Evolutionary conservation across 2,888 invertebrate genomes (phyloP), one percentile per base, ranked within the genome.

Genomic region (Pterostichus madidus): DNA sequence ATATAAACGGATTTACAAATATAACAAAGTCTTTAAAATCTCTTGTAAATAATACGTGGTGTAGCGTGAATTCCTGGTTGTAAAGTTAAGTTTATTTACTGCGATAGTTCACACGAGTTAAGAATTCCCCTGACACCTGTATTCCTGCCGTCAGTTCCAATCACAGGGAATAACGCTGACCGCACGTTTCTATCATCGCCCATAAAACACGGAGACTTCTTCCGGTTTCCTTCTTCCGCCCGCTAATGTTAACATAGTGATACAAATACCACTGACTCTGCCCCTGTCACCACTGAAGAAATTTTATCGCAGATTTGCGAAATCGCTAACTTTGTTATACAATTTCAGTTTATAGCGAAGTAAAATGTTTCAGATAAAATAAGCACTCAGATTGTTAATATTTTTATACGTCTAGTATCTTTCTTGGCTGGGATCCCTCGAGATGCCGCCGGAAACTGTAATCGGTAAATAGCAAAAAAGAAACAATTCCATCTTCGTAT

Each of bases 291-390:
- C 11, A 49, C 11, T 11, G 8, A n/a, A 49, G 49, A 1, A 8
- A n/a, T 49, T 49, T 49, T 49, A 49, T 49, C 5, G 49, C 49
- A 49, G 49, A 49, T 49, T 49, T 49, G 49, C 61, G 31, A 61
- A 61, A 32, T 61, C 35, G 35, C 61, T 64, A 64, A 64, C 64
- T 64, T 64, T 64, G 64, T 64, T 64, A 35, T 64, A 61, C 61
- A 31, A 32, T 61, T n/a, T 31, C 13, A 32, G 5, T 64, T 64
- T 64, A 64, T 64, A 31, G 64, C 64, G 39, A 64, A 64, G 35
- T 64, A 35, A 64, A 64, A 35, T 35, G 64, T n/a, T 49, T 35
- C 35, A 64, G 64, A 64, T 64, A 64, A 64, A 64, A 64, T 64
- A 64, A 35, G 32, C 35, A 64, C 7, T 64, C 49, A 11, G 13